These are phyloP conservation scores for Dendroctonus ponderosae DNA, from an alignment of 1,140 invertebrate species.

Conservation along the genomic window DNA sequence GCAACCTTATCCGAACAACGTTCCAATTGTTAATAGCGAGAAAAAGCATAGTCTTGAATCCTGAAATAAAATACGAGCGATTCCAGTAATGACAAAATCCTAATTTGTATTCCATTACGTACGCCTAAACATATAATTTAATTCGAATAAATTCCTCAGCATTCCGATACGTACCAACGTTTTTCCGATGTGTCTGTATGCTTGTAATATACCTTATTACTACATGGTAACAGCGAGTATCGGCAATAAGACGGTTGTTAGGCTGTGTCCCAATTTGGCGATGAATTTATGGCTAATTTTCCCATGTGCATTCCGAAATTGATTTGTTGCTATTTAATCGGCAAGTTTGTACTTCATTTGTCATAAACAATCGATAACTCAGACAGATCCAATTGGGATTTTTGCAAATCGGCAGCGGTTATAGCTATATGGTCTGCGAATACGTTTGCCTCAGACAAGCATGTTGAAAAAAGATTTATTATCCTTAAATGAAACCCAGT, in stretches of 20 bases:
- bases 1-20: too few species aligned
- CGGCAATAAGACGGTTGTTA: neutral
- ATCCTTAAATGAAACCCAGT: too few species aligned
- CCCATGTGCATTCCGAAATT: neutral
- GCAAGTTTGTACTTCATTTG: too few species aligned
- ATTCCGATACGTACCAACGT: constrained; percentile 21
- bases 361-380: too few species aligned
- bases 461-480: too few species aligned
- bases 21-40: too few species aligned
- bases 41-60: too few species aligned
- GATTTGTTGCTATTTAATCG: neutral
- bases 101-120: constrained; percentile 20
- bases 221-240: constrained; percentile 18
- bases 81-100: neutral
- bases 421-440: too few species aligned
- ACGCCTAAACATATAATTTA: constrained; percentile 18
- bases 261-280: constrained; percentile 10
- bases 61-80: too few species aligned
- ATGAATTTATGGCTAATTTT: constrained; percentile 1
- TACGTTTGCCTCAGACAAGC: too few species aligned
- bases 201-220: constrained; percentile 25
- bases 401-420: too few species aligned
- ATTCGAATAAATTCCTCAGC: constrained; percentile 21
- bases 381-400: too few species aligned
- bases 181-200: constrained; percentile 25